A percentile compares a stretch with the other conserved stretches of the same genome.
Conservation (phyloP, 2,797 vertebrate genomes). For the Premnoplex brunnescens region DNA sequence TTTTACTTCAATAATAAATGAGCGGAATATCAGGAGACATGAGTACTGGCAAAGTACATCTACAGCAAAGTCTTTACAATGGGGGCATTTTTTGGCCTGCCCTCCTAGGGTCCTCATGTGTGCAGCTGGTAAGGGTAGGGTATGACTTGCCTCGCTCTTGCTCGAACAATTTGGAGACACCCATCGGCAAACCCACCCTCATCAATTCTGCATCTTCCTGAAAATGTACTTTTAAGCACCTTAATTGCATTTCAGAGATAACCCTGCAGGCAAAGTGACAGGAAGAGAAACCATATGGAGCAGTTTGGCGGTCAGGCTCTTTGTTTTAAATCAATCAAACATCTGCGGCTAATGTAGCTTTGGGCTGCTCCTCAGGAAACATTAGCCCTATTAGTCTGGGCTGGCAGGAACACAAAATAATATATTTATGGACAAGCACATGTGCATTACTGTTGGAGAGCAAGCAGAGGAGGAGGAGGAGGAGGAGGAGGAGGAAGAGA, state of each 20-base stretch:
- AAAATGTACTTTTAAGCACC: constrained; percentile 96
- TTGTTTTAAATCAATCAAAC: constrained; percentile 96
- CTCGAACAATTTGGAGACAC: constrained; percentile 77
- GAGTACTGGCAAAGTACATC: background rate
- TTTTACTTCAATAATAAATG: constrained; percentile 68
- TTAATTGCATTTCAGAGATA: constrained; percentile 99
- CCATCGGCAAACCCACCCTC: constrained; percentile 82
- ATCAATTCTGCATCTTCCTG: constrained; percentile 92
- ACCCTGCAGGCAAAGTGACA: constrained; percentile 92
- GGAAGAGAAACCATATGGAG: constrained; percentile 90
- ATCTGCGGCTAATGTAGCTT: constrained; percentile 96
- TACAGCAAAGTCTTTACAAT: background rate
- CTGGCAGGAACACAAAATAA: constrained; percentile 88
- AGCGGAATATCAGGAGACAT: constrained; percentile 33
- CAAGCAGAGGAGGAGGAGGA: constrained; percentile 39
- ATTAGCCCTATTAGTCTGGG: constrained; percentile 95
- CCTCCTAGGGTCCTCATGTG: background rate
- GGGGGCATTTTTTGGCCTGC: background rate
- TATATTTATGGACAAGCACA: constrained; percentile 85
- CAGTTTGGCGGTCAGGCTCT: constrained; percentile 85
- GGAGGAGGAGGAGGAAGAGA: constrained; percentile 43
- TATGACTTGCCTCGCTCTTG: constrained; percentile 66
- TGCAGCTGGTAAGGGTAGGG: constrained; percentile 25
- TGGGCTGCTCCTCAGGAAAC: constrained; percentile 98
- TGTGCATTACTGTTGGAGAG: constrained; percentile 74